Conservation (phyloP, 1,140 invertebrate genomes). For the Drosophila neocordata region DNA sequence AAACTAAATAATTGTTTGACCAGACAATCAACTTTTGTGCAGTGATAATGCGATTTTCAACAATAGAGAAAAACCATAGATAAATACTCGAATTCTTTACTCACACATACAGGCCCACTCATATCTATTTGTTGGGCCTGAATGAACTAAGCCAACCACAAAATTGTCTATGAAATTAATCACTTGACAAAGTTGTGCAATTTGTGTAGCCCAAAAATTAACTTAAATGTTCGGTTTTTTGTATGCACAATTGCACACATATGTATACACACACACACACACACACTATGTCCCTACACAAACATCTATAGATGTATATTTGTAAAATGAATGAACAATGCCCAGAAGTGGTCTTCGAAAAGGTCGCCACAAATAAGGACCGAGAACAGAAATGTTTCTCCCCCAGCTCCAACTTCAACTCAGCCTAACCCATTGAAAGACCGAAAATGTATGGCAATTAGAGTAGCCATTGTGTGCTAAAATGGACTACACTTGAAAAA, state of each 20-base stretch:
- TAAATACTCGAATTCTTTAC: slow-evolving; percentile 14
- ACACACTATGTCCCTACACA: background rate
- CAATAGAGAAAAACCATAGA: slow-evolving; percentile 18
- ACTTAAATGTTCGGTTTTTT: slow-evolving; percentile 67
- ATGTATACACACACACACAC: background rate
- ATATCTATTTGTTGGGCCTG: background rate
- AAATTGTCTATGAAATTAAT: slow-evolving; percentile 70
- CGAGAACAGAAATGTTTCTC: slow-evolving; percentile 6
- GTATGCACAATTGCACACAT: slow-evolving; percentile 57
- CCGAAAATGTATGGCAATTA: slow-evolving; percentile 81
- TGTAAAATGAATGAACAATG: slow-evolving; percentile 23
- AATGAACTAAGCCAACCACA: slow-evolving; percentile 35
- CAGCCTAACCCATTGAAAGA: slow-evolving; percentile 73
- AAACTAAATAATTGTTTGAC: slow-evolving; percentile 8
- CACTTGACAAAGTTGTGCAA: slow-evolving; percentile 73
- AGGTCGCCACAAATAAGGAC: slow-evolving; percentile 36
- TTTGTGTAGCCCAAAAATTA: slow-evolving; percentile 72
- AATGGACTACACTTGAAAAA: slow-evolving; percentile 24
- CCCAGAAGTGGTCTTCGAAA: slow-evolving; percentile 30
- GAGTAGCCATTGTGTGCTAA: slow-evolving; percentile 63
- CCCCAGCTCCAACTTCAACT: slow-evolving; percentile 14
- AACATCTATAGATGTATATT: background rate
- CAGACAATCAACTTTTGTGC: slow-evolving; percentile 17
- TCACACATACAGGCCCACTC: background rate
- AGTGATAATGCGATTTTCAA: slow-evolving; percentile 20